A percentile compares a stretch with the other conserved stretches of the same genome.
These are phyloP conservation scores for Hydrotaea diabolus DNA, from an alignment of 2,888 invertebrate species.

Conservation along the genomic window DNA sequence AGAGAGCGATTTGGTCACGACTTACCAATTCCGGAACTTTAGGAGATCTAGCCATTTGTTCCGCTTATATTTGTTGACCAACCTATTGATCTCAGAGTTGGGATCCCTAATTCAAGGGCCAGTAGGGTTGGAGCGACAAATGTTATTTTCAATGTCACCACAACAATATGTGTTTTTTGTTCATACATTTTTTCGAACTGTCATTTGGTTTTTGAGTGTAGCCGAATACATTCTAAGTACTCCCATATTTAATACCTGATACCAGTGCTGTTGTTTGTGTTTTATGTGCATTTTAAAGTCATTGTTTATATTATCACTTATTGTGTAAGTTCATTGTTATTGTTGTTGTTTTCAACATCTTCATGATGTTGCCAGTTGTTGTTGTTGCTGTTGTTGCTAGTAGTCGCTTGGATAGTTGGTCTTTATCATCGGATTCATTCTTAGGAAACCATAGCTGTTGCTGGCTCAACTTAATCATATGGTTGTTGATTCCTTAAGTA, in stretches of 20 bases:
- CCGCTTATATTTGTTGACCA: too few relatives aligned
- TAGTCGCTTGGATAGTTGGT: conserved; percentile 37
- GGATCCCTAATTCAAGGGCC: too few relatives aligned
- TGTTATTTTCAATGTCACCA: too few relatives aligned
- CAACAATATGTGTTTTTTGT: too few relatives aligned
- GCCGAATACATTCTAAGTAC: conserved; percentile 43
- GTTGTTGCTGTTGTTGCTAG: conserved; percentile 38
- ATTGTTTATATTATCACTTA: conserved; percentile 65
- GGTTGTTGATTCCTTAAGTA: conserved; percentile 53
- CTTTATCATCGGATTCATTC: conserved; percentile 34
- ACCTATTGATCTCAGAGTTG: too few relatives aligned
- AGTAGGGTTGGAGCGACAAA: too few relatives aligned
- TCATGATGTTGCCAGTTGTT: conserved; percentile 26
- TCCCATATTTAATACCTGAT: neutral
- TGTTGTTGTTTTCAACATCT: conserved; percentile 28
- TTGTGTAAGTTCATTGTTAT: conserved; percentile 63
- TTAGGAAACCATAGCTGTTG: conserved; percentile 45
- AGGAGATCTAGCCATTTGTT: too few relatives aligned
- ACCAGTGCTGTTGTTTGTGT: neutral
- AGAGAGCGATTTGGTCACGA: too few relatives aligned
- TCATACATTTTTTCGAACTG: neutral
- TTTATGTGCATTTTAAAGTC: conserved; percentile 42
- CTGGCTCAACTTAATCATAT: conserved; percentile 58
- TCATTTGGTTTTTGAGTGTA: neutral
- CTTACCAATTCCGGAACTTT: too few relatives aligned